Percentiles rank a stretch among this genome's conserved stretches.
These are phyloP conservation scores for Lydus trimaculatus DNA, from an alignment of 2,888 invertebrate genomes.

Conservation along the genomic window DNA sequence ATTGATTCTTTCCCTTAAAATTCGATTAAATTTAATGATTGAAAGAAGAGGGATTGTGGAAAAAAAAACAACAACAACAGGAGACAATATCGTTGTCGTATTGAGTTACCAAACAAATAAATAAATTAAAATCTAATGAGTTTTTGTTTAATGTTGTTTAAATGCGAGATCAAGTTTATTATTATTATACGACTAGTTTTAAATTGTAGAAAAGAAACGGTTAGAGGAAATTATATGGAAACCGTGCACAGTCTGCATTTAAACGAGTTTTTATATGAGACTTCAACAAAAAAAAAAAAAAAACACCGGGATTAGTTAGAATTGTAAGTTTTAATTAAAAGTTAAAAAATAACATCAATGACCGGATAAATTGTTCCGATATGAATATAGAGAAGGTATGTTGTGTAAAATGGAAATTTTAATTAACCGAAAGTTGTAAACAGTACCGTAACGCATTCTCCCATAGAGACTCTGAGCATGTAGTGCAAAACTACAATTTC, in stretches of 20 bases:
- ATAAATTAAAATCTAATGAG: neutral
- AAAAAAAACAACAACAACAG: no score
- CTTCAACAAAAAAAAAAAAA: slow-evolving; percentile 41
- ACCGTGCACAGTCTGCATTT: slow-evolving; percentile 47
- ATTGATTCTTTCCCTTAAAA: slow-evolving; percentile 18
- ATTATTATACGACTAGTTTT: slow-evolving; percentile 14
- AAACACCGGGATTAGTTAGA: slow-evolving; percentile 50
- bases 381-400: slow-evolving; percentile 41
- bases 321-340: slow-evolving; percentile 57
- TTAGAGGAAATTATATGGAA: slow-evolving; percentile 37
- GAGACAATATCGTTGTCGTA: neutral
- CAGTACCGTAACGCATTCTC: no score
- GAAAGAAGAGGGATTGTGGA: neutral
- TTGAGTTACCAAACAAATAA: slow-evolving; percentile 11
- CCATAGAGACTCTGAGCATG: no score
- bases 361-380: slow-evolving; percentile 48
- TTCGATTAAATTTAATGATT: neutral
- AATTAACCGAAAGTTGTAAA: neutral
- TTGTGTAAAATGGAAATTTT: neutral
- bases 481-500: no score
- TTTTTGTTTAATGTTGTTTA: neutral
- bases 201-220: slow-evolving; percentile 34
- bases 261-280: slow-evolving; percentile 46
- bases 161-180: slow-evolving; percentile 19
- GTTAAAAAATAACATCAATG: slow-evolving; percentile 53